A percentile compares a stretch with the other conserved stretches of the same genome.
phyloP scores from a whole-genome alignment of 2,888 invertebrate genomes.

The Alloscopus bannaensis region DNA sequence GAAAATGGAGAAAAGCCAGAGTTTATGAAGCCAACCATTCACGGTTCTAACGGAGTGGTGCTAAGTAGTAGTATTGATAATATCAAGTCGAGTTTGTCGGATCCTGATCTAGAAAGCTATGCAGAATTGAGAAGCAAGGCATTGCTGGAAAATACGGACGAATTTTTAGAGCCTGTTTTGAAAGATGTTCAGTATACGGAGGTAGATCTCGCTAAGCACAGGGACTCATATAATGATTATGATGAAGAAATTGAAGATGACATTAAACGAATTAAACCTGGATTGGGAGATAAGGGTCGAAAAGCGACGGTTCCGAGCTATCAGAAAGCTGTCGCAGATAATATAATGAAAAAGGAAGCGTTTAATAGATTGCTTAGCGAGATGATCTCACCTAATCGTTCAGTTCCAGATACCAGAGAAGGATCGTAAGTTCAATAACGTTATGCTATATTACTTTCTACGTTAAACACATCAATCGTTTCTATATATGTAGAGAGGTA shows the following conservation, averaged over 20 bases:
- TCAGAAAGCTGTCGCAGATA: slow-evolving; percentile 81
- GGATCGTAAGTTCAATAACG: slow-evolving; percentile 75
- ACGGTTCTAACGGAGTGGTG: background rate
- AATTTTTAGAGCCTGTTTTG: slow-evolving; percentile 70
- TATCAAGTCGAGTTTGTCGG: background rate
- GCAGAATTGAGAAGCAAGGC: slow-evolving; percentile 35
- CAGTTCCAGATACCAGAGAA: slow-evolving; percentile 81
- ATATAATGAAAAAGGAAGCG: slow-evolving; percentile 87
- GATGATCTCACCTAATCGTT: slow-evolving; percentile 89
- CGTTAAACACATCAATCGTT: background rate
- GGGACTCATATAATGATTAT: slow-evolving; percentile 65
- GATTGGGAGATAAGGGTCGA: slow-evolving; percentile 84
- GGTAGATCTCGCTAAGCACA: slow-evolving; percentile 63
- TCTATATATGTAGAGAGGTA: background rate
- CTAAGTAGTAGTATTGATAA: too few species aligned
- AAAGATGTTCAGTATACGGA: slow-evolving; percentile 66
- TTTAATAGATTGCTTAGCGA: slow-evolving; percentile 93
- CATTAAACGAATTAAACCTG: slow-evolving; percentile 81
- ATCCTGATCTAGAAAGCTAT: slow-evolving; percentile 28
- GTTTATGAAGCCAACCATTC: background rate
- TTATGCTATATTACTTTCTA: slow-evolving; percentile 1
- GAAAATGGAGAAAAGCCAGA: background rate
- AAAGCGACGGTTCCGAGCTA: slow-evolving; percentile 82
- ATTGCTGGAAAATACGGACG: slow-evolving; percentile 68
- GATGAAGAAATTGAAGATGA: slow-evolving; percentile 80